Percentiles rank a stretch among this genome's conserved stretches.
Conservation (phyloP, 1,140 invertebrate species). For the Littorina saxatilis region DNA sequence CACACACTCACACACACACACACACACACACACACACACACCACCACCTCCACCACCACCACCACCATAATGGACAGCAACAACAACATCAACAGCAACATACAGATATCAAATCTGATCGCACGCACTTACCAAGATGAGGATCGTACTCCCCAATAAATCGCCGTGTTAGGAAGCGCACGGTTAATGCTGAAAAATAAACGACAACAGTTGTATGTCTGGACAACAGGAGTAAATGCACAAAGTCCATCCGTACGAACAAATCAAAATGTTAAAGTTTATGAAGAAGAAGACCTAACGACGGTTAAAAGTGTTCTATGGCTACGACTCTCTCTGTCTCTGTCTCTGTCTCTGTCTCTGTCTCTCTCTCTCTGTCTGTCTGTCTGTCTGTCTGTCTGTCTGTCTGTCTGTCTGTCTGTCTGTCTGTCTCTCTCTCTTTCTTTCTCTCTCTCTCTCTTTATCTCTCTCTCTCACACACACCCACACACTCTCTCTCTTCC, state of each 20-base stretch:
- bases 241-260: not conserved
- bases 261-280: not conserved
- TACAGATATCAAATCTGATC: not conserved
- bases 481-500: no score
- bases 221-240: not conserved
- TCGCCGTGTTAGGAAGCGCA: slow-evolving; percentile 86
- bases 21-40: not conserved
- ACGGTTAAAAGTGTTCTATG: not conserved
- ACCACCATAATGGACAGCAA: not conserved
- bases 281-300: not conserved
- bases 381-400: not conserved
- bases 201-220: not conserved
- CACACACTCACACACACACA: not conserved
- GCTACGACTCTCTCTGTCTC: not conserved
- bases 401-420: no score
- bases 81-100: not conserved
- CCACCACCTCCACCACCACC: not conserved
- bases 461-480: no score
- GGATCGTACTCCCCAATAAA: slow-evolving; percentile 91
- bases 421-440: no score
- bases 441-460: no score
- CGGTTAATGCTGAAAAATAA: slow-evolving; percentile 78
- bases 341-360: not conserved
- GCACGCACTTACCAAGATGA: slow-evolving; percentile 81
- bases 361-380: not conserved